Conservation (phyloP, 2,797 vertebrate genomes). For the Momotus momota region DNA sequence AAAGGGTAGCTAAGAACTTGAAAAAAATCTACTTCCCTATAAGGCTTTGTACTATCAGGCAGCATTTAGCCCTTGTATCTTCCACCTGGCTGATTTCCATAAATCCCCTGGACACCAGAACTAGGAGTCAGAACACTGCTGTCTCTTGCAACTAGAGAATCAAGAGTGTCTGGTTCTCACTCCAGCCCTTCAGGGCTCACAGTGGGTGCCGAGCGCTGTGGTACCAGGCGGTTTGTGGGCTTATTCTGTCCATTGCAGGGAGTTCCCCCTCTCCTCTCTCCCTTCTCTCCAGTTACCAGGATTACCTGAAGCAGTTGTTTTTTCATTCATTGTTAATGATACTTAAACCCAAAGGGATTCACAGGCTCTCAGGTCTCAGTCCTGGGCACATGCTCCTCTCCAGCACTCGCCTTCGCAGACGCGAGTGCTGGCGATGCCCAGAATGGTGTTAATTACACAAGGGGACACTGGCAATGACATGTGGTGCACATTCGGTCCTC, state of each 20-base stretch:
- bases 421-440: rapidly evolving
- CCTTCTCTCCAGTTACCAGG: neutral
- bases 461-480: neutral
- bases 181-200: neutral
- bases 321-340: neutral
- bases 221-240: neutral
- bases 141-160: neutral
- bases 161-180: rapidly evolving
- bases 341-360: neutral
- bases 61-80: neutral
- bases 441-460: neutral
- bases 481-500: neutral
- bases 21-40: constrained; percentile 17
- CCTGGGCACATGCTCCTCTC: neutral
- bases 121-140: neutral
- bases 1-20: constrained; percentile 27
- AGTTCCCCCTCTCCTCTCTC: neutral
- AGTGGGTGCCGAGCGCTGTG: rapidly evolving
- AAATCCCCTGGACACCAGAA: neutral
- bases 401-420: neutral
- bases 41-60: neutral
- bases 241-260: neutral
- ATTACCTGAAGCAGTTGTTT: neutral
- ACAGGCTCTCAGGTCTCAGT: neutral
- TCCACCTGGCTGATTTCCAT: neutral